phyloP scores from a whole-genome alignment of 1,140 invertebrate genomes.

The Heliconius hewitsoni region DNA sequence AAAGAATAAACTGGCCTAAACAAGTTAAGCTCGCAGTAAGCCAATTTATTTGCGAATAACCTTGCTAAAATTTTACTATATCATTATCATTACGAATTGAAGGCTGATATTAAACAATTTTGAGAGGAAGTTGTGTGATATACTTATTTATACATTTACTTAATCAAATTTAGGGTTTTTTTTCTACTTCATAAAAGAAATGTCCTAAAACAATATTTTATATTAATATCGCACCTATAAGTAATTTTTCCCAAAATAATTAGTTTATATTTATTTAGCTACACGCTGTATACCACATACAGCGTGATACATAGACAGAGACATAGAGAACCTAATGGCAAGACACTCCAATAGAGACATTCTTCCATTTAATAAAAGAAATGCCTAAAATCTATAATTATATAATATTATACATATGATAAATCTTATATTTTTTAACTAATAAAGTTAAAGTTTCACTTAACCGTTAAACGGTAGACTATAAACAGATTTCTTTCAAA shows the following conservation, averaged over 20 bases:
- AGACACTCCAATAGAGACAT: background rate
- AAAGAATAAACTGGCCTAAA: conserved; percentile 33
- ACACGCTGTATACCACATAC: too few relatives aligned
- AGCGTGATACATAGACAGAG: too few relatives aligned
- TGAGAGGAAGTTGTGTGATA: background rate
- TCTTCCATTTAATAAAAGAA: background rate
- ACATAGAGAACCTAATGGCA: too few relatives aligned
- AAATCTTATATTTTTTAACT: too few relatives aligned
- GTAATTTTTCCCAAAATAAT: too few relatives aligned
- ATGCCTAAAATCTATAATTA: background rate
- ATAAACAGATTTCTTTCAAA: too few relatives aligned
- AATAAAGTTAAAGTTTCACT: too few relatives aligned
- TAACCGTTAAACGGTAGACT: too few relatives aligned
- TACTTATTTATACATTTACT: background rate
- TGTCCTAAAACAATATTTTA: background rate
- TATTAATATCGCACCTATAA: too few relatives aligned
- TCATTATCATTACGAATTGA: conserved; percentile 25
- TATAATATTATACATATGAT: background rate
- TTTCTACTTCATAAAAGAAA: background rate
- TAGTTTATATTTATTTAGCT: too few relatives aligned
- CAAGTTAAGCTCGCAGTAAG: conserved; percentile 30
- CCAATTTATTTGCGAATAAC: conserved; percentile 30
- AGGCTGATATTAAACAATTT: conserved; percentile 15
- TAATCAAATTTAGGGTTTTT: background rate
- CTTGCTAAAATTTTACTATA: conserved; percentile 28